Base-by-base conservation (phyloP, 2,797 vertebrate species). In the Galagoides demidoff region DNA sequence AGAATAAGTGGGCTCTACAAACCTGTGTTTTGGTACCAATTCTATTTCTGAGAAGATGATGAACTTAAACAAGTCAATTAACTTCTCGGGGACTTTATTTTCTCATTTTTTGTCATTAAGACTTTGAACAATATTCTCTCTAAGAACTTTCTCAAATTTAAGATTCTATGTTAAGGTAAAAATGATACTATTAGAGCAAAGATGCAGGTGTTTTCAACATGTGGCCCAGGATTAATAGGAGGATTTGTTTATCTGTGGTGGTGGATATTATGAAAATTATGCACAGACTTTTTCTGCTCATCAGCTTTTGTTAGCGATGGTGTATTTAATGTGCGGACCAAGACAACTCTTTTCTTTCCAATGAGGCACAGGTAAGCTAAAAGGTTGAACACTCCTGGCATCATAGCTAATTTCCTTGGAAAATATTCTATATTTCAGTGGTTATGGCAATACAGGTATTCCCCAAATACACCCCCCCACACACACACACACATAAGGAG, bases 111-210 rank as follows among this genome's bases (percentile, higher is more conserved):
- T 74, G 23, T 83, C 59, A 71, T 19, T 22, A 79, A 29, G 4
- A 95, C 63, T 90, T 95, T 63, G 12, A 87, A 81, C 4, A 79
- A 66, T 61, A 64, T 64, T 89, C 10, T 63, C 14, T 81, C 34
- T 55, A 29, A 82, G 10, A 6, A 39, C n/a, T 90, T 17, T 89
- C 79, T 57, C 17, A 29, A 64, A 4, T 68, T 91, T 77, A 66
- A 55, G 31, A 85, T 76, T 79, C 3, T 49, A 16, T 77, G 77
- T 89, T 89, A 94, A 66, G 22, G 14, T 64, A 77, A 66, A 87
- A 34, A 29, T 85, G 19, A 34, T 78, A 79, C 77, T 25, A 89
- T n/a, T 68, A 77, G 86, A 92, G 19, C 23, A 64, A 87, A 52
- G 49, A 52, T 52, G 49, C 49, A 52, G 49, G 14, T 52, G 14